Evolutionary conservation across 2,113 vertebrate genomes (phyloP), one percentile per base, ranked within the genome.

Genomic region (Carassius gibelio): DNA sequence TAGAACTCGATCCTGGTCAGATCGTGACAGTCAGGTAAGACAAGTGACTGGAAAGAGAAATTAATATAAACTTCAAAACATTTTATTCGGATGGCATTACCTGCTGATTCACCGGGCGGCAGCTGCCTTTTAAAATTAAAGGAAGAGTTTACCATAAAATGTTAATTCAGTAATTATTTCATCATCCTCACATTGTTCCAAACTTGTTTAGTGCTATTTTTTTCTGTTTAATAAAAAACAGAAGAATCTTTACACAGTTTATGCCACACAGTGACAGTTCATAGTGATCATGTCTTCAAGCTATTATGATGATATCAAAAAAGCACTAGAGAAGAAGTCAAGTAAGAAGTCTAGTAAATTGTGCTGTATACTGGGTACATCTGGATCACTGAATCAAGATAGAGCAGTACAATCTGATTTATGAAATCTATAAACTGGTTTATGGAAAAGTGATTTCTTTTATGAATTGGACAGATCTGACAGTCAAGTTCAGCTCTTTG

Each of bases 1-100:
- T 99, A 15, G 82, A 92, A 1, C 93, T 99, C 68, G 97, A 98
- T 71, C 97, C 95, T 87, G 96, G 98, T 34, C 98, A 99, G 93
- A 99, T 99, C 84, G 88, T 97, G 75, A 99, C 98, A 26, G 98
- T 99, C 83, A 99, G 98, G 98, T 99, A 83, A 23, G 89, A 69
- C 13, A 55, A 38, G 21, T 26, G 7, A 26, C 5, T 13, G 21
- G 3, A 45, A 2, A 34, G 5, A 50, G 59, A 81, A 50, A 75
- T 36, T 0, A 38, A 71, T 21, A 10, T 42, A 21, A 42, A 36
- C 34, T 21, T 71, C n/a, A 61, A 61, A 6, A 23, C 34, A 61
- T 8, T 0, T 14, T 5, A 19, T 75, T 55, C 4, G 1, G 50
- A 59, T 36, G 8, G 9, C 30, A 77, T 38, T 21, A 59, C 17